Evolutionary conservation across 2,113 vertebrate genomes (phyloP).

Genomic region (Toxotes jaculatrix): DNA sequence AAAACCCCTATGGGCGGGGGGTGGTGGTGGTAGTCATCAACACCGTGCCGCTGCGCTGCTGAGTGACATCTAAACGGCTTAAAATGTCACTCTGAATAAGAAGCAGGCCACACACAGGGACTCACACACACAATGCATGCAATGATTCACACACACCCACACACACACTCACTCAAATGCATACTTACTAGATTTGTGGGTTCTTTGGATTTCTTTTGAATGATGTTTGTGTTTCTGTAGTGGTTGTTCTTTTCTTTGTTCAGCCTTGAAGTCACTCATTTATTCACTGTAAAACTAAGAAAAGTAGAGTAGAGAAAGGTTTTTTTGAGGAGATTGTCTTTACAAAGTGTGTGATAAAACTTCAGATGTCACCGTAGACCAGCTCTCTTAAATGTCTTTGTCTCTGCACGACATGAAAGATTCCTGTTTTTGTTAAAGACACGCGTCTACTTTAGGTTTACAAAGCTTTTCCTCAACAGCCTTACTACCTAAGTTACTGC

Average conservation of each 20-base stretch:
- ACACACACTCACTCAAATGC: not conserved
- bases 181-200: not conserved
- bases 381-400: too few relatives aligned
- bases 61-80: slow-evolving; percentile 80
- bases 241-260: not conserved
- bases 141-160: slow-evolving; percentile 17
- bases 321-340: too few relatives aligned
- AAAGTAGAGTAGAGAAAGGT: too few relatives aligned
- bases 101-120: slow-evolving; percentile 68
- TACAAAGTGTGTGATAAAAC: too few relatives aligned
- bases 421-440: too few relatives aligned
- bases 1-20: slow-evolving; percentile 69
- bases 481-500: too few relatives aligned
- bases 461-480: too few relatives aligned
- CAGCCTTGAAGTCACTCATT: not conserved
- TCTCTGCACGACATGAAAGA: not conserved
- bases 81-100: slow-evolving; percentile 80
- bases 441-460: too few relatives aligned
- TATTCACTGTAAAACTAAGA: not conserved
- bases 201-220: not conserved
- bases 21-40: slow-evolving; percentile 64
- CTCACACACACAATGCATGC: slow-evolving; percentile 35
- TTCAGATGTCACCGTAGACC: not conserved
- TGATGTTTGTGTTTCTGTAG: slow-evolving; percentile 6
- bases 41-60: slow-evolving; percentile 65